Conservation (phyloP, 2,888 invertebrate species). For the Ctena decussata region DNA sequence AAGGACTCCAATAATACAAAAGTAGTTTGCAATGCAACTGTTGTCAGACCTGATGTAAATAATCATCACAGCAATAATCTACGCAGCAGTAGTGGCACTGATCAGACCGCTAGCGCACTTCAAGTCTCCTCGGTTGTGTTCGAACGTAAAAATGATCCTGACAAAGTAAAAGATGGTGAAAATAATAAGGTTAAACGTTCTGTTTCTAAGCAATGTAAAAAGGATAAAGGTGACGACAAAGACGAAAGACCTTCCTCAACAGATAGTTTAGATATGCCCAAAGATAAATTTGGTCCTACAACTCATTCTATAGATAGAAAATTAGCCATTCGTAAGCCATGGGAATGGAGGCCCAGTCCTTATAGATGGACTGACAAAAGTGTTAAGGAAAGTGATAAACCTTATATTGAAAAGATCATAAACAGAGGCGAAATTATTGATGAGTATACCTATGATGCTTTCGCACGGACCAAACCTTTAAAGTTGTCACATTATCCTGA, state of each 20-base stretch:
- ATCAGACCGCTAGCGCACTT: not conserved
- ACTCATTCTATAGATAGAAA: constrained; percentile 63
- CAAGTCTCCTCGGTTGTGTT: not conserved
- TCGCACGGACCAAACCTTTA: constrained; percentile 58
- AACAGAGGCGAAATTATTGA: constrained; percentile 63
- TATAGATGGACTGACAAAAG: constrained; percentile 66
- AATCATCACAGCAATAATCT: not conserved
- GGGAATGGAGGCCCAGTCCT: constrained; percentile 67
- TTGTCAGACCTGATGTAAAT: not conserved
- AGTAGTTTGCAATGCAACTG: not conserved
- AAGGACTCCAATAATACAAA: not conserved
- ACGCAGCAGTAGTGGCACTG: not conserved
- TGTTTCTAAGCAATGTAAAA: not conserved
- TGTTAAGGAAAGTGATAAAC: constrained; percentile 63
- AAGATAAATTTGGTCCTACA: constrained; percentile 54
- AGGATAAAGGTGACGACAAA: not conserved
- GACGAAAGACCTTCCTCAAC: constrained; percentile 38
- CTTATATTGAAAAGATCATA: constrained; percentile 62
- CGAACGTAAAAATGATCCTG: not conserved
- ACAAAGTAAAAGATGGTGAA: not conserved
- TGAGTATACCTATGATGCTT: constrained; percentile 62
- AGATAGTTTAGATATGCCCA: constrained; percentile 60
- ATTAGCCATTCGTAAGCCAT: constrained; percentile 60
- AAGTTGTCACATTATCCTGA: constrained; percentile 59
- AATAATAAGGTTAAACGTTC: not conserved